These are phyloP conservation scores for Cepaea hortensis DNA, from an alignment of 2,888 invertebrate species.

Conservation along the genomic window DNA sequence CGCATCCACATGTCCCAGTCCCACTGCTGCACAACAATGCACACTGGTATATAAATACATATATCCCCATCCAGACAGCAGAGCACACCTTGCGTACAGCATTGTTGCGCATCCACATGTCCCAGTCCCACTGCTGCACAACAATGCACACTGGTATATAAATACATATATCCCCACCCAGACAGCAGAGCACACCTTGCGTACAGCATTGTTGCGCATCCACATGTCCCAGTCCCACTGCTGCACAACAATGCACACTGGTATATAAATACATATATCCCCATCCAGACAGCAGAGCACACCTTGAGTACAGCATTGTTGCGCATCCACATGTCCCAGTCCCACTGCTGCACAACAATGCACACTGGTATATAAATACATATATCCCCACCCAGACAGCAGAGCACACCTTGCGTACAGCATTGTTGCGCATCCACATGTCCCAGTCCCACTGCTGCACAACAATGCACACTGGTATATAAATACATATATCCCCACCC, in stretches of 20 bases:
- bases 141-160: neutral
- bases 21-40: conserved; percentile 77
- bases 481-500: too few relatives aligned
- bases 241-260: conserved; percentile 66
- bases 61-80: too few relatives aligned
- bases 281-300: too few relatives aligned
- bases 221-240: conserved; percentile 83
- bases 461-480: neutral
- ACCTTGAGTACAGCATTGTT: conserved; percentile 78
- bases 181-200: conserved; percentile 77
- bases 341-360: conserved; percentile 78
- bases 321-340: conserved; percentile 83
- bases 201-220: conserved; percentile 79
- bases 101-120: conserved; percentile 81
- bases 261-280: too few relatives aligned
- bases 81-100: conserved; percentile 79
- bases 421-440: conserved; percentile 81
- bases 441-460: conserved; percentile 81
- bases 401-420: conserved; percentile 79
- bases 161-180: too few relatives aligned
- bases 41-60: neutral
- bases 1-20: conserved; percentile 83
- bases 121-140: conserved; percentile 81
- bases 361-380: neutral
- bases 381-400: too few relatives aligned